phyloP scores from a whole-genome alignment of 2,888 invertebrate genomes.

The Marasmarcha lunaedactyla region DNA sequence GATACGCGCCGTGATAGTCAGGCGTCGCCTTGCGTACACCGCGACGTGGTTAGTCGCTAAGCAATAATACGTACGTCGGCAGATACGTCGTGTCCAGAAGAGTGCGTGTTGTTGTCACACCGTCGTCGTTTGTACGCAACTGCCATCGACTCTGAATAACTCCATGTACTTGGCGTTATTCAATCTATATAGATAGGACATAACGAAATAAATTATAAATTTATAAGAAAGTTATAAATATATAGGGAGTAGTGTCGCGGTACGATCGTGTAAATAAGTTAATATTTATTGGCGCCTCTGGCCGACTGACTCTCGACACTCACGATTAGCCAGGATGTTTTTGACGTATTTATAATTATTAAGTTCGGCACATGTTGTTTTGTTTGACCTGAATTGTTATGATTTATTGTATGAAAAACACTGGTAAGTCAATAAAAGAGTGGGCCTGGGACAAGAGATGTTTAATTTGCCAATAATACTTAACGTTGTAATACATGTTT shows the following conservation, averaged over 20 bases:
- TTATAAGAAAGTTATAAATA: conserved; percentile 55
- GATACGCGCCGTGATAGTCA: background rate
- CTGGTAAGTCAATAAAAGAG: conserved; percentile 71
- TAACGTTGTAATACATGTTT: conserved; percentile 37
- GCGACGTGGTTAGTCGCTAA: conserved; percentile 6
- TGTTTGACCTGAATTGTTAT: conserved; percentile 69
- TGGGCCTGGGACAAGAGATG: conserved; percentile 65
- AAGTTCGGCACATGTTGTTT: conserved; percentile 67
- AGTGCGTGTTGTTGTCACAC: background rate
- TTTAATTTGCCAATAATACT: conserved; percentile 48
- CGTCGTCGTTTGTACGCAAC: background rate
- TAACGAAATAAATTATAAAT: conserved; percentile 68
- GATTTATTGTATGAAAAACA: conserved; percentile 67
- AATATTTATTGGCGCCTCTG: conserved; percentile 28
- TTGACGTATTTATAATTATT: conserved; percentile 58
- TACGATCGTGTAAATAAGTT: conserved; percentile 54
- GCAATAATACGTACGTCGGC: no score
- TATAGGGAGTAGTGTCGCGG: conserved; percentile 47
- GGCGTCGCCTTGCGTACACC: conserved; percentile 8
- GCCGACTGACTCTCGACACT: conserved; percentile 39
- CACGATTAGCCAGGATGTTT: conserved; percentile 53
- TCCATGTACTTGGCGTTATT: conserved; percentile 18
- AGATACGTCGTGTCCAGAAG: background rate
- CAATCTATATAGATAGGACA: conserved; percentile 65
- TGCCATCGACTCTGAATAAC: background rate